Evolutionary conservation across 2,888 invertebrate species (phyloP).

Genomic region (Acanthosepion esculentum): DNA sequence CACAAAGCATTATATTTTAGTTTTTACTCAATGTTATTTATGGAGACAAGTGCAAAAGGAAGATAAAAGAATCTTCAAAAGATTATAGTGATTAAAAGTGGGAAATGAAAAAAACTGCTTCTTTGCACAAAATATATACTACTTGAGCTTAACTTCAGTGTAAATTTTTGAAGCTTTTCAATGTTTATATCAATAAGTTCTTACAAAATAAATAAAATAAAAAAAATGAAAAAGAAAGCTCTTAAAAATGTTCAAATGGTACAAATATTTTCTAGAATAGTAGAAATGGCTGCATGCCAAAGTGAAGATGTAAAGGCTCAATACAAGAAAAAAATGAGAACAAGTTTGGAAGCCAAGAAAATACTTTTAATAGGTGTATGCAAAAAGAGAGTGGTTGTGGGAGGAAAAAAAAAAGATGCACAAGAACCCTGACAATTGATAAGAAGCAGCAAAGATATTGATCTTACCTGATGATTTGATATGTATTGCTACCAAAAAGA

Average conservation of each 20-base stretch:
- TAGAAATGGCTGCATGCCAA: not conserved
- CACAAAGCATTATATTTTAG: too few species aligned
- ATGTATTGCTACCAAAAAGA: not conserved
- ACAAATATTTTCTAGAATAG: not conserved
- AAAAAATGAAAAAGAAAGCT: not conserved
- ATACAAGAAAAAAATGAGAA: not conserved
- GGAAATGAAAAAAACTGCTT: not conserved
- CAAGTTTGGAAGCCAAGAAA: not conserved
- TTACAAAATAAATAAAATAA: not conserved
- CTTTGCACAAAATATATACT: not conserved
- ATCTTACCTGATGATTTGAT: constrained; percentile 36
- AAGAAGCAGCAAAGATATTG: not conserved
- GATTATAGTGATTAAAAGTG: not conserved
- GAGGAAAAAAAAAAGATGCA: not conserved
- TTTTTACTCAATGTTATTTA: not conserved
- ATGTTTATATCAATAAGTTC: constrained; percentile 34
- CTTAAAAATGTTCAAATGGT: not conserved
- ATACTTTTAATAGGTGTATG: not conserved
- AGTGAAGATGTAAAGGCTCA: not conserved
- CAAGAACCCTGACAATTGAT: not conserved
- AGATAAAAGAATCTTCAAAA: too few species aligned
- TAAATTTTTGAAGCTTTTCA: not conserved
- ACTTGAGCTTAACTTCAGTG: not conserved
- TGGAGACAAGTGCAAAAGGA: not conserved
- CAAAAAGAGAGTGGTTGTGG: not conserved